Evolutionary conservation across 2,113 vertebrate genomes (phyloP).

Genomic region (Tychaedon coryphoeus): DNA sequence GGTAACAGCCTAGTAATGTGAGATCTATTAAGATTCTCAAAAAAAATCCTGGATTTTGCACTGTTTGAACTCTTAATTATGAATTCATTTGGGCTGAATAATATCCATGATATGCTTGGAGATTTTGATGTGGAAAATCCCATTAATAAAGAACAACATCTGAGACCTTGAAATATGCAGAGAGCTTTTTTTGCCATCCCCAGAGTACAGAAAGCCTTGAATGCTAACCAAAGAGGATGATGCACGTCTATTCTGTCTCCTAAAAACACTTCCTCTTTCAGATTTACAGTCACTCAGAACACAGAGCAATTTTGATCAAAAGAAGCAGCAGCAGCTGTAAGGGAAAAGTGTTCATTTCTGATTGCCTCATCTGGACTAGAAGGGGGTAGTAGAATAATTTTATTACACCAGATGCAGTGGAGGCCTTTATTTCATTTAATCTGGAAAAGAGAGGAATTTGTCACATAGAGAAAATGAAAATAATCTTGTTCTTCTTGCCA

Average conservation of each 20-base stretch:
- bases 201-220: background rate
- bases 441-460: constrained; percentile 48
- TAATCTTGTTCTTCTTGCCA: constrained; percentile 3
- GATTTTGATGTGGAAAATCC: constrained; percentile 26
- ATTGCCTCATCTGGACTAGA: constrained; percentile 55
- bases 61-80: constrained; percentile 10
- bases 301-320: constrained; percentile 63
- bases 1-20: background rate
- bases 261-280: constrained; percentile 53
- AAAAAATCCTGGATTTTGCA: background rate
- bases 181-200: background rate
- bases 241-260: constrained; percentile 12
- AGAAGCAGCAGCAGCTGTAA: constrained; percentile 49
- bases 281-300: constrained; percentile 47
- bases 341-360: constrained; percentile 38
- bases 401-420: constrained; percentile 44
- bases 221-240: constrained; percentile 23
- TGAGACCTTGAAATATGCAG: constrained; percentile 10
- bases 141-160: constrained; percentile 21
- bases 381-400: constrained; percentile 1
- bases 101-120: background rate
- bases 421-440: constrained; percentile 55
- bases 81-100: constrained; percentile 17
- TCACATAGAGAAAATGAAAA: constrained; percentile 65
- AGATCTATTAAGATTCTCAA: background rate